Conservation (phyloP, 2,113 vertebrate species). For the Meleagris gallopavo region DNA sequence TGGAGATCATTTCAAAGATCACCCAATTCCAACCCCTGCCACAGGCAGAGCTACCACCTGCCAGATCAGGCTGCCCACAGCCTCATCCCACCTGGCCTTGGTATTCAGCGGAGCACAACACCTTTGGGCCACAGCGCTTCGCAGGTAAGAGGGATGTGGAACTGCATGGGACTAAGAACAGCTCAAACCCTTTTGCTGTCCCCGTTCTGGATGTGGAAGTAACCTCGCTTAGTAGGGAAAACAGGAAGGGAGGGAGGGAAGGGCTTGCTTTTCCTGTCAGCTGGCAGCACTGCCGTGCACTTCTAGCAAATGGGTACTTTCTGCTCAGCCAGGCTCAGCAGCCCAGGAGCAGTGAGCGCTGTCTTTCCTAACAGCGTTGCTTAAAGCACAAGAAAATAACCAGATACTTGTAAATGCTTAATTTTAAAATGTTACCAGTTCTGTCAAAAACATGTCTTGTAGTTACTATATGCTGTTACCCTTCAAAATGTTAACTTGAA, state of each 20-base stretch:
- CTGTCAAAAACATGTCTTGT: accelerated
- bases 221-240: background rate
- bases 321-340: background rate
- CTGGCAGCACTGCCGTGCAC: background rate
- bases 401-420: accelerated
- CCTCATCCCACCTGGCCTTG: too few relatives aligned
- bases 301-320: background rate
- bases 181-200: background rate
- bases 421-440: too few relatives aligned
- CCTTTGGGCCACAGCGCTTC: accelerated
- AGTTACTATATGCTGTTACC: accelerated
- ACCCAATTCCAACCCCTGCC: too few relatives aligned
- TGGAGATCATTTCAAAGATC: too few relatives aligned
- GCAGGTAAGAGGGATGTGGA: accelerated
- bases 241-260: background rate
- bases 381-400: background rate
- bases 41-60: too few relatives aligned
- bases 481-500: accelerated
- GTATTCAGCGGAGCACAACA: accelerated
- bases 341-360: background rate
- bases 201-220: accelerated
- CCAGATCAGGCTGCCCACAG: too few relatives aligned
- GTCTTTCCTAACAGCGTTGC: background rate
- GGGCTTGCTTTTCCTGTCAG: background rate
- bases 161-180: accelerated